Evolutionary conservation across 2,113 vertebrate species (phyloP).

Genomic region (Cepphus grylle): DNA sequence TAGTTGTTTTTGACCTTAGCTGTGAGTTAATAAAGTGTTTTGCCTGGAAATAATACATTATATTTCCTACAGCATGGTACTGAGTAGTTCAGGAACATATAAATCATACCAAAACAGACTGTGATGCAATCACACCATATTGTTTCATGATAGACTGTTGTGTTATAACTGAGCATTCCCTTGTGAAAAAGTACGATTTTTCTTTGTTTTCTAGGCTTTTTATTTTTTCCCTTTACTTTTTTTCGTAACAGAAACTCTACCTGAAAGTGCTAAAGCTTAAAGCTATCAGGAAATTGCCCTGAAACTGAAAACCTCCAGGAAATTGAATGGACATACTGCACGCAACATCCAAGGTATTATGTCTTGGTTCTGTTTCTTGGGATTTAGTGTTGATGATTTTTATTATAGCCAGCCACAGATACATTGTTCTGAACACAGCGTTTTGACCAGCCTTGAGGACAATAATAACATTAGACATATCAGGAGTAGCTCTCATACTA

Average conservation of each 20-base stretch:
- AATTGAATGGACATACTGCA: slow-evolving; percentile 62
- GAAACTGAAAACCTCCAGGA: slow-evolving; percentile 73
- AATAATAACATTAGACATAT: neutral
- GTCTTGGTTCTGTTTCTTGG: slow-evolving; percentile 41
- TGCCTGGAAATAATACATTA: neutral
- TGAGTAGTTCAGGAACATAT: slow-evolving; percentile 16
- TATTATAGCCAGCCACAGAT: neutral
- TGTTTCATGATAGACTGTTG: slow-evolving; percentile 33
- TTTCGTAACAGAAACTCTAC: slow-evolving; percentile 2
- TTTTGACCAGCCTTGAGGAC: neutral
- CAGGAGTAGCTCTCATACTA: neutral
- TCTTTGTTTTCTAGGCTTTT: slow-evolving; percentile 35
- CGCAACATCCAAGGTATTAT: slow-evolving; percentile 29
- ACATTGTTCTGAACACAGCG: neutral
- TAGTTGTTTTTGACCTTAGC: neutral
- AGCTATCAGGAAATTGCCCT: slow-evolving; percentile 68
- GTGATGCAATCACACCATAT: slow-evolving; percentile 39
- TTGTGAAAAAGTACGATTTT: slow-evolving; percentile 34
- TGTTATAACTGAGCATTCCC: slow-evolving; percentile 25
- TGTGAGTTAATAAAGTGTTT: neutral
- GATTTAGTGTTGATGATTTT: neutral
- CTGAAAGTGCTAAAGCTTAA: slow-evolving; percentile 55
- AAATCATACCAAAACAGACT: slow-evolving; percentile 35
- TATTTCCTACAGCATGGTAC: neutral
- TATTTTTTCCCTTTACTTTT: neutral